Evolutionary conservation across 1,140 invertebrate species (phyloP).

Genomic region (Heliothis subflexa): DNA sequence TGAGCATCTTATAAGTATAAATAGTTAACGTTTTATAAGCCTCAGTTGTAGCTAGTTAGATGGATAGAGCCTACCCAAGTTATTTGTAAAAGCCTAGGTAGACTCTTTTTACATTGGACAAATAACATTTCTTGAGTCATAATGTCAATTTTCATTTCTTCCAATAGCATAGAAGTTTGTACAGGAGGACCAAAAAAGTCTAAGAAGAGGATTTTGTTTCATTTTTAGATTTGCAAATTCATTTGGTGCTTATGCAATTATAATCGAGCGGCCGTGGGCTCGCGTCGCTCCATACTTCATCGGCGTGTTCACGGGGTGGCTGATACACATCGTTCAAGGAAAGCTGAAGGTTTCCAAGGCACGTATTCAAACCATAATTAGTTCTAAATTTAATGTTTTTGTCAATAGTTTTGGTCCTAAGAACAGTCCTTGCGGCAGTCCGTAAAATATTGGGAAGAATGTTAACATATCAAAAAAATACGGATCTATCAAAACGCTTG

Average conservation of each 20-base stretch:
- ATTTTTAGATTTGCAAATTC: constrained; percentile 57
- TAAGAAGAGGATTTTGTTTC: too few species aligned
- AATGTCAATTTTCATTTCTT: not conserved
- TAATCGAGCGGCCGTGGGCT: constrained; percentile 63
- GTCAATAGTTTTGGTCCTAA: constrained; percentile 8
- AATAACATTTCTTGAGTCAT: not conserved
- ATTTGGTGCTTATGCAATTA: constrained; percentile 57
- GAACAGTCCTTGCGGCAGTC: not conserved
- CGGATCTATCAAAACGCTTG: too few species aligned
- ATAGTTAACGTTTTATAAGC: too few species aligned
- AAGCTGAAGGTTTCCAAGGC: constrained; percentile 64
- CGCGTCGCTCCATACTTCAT: constrained; percentile 68
- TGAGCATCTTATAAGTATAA: too few species aligned
- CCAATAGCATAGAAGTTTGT: too few species aligned
- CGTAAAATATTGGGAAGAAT: too few species aligned
- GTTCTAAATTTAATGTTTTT: not conserved
- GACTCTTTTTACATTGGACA: too few species aligned
- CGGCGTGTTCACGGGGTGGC: constrained; percentile 71
- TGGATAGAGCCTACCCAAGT: too few species aligned
- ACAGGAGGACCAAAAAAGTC: too few species aligned
- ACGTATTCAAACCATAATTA: not conserved
- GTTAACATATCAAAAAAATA: too few species aligned
- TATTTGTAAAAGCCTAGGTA: too few species aligned
- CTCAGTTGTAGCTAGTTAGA: too few species aligned
- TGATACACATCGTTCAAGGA: constrained; percentile 64